Evolutionary conservation across 2,113 vertebrate species (phyloP).

Genomic region (Aleadryas rufinucha): DNA sequence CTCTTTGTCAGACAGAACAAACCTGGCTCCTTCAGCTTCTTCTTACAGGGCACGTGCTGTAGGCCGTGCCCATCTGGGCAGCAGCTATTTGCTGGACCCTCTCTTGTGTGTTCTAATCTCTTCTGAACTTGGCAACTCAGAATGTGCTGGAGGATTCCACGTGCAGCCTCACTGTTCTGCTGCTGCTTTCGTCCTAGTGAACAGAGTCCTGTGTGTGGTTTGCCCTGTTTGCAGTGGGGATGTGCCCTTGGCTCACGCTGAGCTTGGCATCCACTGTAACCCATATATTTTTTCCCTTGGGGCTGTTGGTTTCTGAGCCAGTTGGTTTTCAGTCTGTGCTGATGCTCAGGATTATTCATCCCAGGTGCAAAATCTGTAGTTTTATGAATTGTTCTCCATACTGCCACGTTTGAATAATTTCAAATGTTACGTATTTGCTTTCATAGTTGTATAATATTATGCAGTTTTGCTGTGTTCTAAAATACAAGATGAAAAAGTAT

Average conservation of each 20-base stretch:
- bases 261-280: not conserved
- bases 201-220: not conserved
- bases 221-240: not conserved
- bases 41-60: not conserved
- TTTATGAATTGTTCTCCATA: not conserved
- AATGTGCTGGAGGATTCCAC: not conserved
- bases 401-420: not conserved
- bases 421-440: not conserved
- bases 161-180: not conserved
- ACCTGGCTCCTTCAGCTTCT: not conserved
- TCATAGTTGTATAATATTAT: not conserved
- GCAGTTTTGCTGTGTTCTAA: not conserved
- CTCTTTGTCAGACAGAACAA: not conserved
- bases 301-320: not conserved
- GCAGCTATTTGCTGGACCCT: not conserved
- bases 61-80: not conserved
- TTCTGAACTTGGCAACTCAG: not conserved
- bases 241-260: not conserved
- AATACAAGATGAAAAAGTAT: not conserved
- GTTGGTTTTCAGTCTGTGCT: not conserved
- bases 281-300: not conserved
- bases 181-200: not conserved
- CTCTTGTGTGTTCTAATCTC: not conserved
- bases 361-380: not conserved
- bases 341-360: not conserved